Base-by-base conservation (phyloP, 2,888 invertebrate species). In the Tryphoninae sp. region DNA sequence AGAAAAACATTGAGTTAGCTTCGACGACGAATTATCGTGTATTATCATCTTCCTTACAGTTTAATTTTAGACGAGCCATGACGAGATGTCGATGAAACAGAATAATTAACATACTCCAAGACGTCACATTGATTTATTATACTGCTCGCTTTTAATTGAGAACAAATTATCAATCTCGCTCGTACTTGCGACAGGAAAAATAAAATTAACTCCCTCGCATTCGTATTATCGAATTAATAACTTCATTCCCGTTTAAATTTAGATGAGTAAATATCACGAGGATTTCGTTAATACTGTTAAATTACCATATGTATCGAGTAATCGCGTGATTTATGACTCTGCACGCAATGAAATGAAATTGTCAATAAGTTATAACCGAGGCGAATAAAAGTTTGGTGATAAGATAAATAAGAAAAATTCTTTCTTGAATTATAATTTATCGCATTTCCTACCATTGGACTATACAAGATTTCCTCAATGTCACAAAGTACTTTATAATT, bases 1-100 rank as follows among this genome's bases (percentile, higher is more conserved):
- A 69, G 33, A 42, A 62, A 76, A 64, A 23, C 62, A 49, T 11
- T 42, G 51, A 62, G 55, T 67, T 22, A 42, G 61, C 55, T 78
- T 74, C 59, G 53, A 71, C 53, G 55, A 72, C 74, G 65, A 78
- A 81, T 74, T 73, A 71, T 69, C 73, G 26, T 51, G 9, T 26
- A 81, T 74, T 74, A 74, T 64, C 68, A 42, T 69, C 59, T n/a
- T 58, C 42, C 49, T 40, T 33, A 51, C 68, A n/a, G 40, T 73
- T 81, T 73, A 78, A 81, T 69, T 77, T 73, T 77, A 77, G 77
- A 55, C 61, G 55, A 55, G 55, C 51, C 16, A 55, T 19, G 23
- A 19, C 59, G 49, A 49, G 1, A 67, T 75, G 9, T 80, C 80
- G 72, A 45, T 61, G 51, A 23, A 45, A 33, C 55, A 61, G 4